Evolutionary conservation across 2,888 invertebrate genomes (phyloP).

Genomic region (Rosalia funebris): DNA sequence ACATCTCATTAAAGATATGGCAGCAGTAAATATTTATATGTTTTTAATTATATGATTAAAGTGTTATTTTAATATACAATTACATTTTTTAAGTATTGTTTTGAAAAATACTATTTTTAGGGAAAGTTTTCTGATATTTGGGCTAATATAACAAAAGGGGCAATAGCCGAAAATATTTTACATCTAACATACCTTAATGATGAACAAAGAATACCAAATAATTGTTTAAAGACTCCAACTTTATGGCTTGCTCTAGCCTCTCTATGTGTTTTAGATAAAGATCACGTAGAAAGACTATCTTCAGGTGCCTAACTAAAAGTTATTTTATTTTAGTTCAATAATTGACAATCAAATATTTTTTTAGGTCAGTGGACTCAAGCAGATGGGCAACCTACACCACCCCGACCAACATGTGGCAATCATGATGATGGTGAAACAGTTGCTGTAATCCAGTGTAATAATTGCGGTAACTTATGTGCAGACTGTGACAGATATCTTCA

Average conservation of each 20-base stretch:
- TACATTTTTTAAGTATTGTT: no score
- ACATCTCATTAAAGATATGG: constrained; percentile 89
- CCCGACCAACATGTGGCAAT: constrained; percentile 89
- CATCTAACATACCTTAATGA: constrained; percentile 85
- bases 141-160: constrained; percentile 87
- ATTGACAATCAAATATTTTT: constrained; percentile 57
- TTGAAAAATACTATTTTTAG: no score
- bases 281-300: constrained; percentile 85
- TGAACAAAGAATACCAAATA: constrained; percentile 75
- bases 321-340: not conserved
- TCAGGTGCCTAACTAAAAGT: constrained; percentile 63
- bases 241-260: constrained; percentile 94
- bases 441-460: constrained; percentile 91
- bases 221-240: constrained; percentile 84
- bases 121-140: constrained; percentile 87
- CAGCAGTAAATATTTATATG: constrained; percentile 73
- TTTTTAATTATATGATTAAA: no score
- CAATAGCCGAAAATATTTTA: constrained; percentile 87
- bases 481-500: constrained; percentile 97
- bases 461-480: constrained; percentile 92
- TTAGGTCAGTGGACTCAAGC: constrained; percentile 80
- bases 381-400: constrained; percentile 68
- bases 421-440: constrained; percentile 95
- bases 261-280: constrained; percentile 90
- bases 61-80: no score